Percentiles rank a stretch among this genome's conserved stretches.
phyloP scores from a whole-genome alignment of 2,113 vertebrate species.

The Pteruthius melanotis region DNA sequence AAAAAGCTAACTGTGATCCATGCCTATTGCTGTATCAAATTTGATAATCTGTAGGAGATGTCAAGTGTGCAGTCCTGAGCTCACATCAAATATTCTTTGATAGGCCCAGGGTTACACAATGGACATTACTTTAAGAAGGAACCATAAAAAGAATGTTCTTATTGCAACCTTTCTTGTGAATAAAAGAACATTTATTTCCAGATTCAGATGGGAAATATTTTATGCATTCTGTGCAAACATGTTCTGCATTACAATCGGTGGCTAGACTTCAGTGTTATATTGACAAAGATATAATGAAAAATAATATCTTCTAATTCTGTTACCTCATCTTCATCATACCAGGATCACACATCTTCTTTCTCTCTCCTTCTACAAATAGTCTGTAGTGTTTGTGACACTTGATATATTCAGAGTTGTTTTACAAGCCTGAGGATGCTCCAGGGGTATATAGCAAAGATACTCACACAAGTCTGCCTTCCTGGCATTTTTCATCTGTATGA shows the following conservation, averaged over 20 bases:
- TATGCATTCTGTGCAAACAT: not conserved
- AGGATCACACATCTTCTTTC: not conserved
- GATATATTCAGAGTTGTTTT: not conserved
- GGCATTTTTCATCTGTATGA: slow-evolving; percentile 75
- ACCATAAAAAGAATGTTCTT: not conserved
- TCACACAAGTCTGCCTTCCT: slow-evolving; percentile 73
- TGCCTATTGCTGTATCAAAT: not conserved
- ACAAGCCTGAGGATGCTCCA: not conserved
- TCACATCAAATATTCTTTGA: not conserved
- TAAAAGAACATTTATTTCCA: not conserved
- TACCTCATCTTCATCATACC: not conserved
- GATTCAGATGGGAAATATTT: not conserved
- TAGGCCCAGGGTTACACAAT: not conserved
- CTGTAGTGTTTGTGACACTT: not conserved
- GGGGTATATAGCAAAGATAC: not conserved
- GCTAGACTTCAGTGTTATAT: not conserved
- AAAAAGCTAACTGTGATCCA: not conserved
- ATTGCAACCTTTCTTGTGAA: not conserved
- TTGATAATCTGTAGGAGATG: not conserved
- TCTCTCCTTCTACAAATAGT: not conserved
- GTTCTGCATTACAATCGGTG: not conserved
- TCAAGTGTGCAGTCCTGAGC: not conserved
- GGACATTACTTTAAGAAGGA: not conserved
- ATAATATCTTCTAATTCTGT: not conserved
- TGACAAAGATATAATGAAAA: not conserved